Percentiles rank a stretch among this genome's conserved stretches.
phyloP scores from a whole-genome alignment of 2,797 vertebrate species.

The Meriones psammophilus region DNA sequence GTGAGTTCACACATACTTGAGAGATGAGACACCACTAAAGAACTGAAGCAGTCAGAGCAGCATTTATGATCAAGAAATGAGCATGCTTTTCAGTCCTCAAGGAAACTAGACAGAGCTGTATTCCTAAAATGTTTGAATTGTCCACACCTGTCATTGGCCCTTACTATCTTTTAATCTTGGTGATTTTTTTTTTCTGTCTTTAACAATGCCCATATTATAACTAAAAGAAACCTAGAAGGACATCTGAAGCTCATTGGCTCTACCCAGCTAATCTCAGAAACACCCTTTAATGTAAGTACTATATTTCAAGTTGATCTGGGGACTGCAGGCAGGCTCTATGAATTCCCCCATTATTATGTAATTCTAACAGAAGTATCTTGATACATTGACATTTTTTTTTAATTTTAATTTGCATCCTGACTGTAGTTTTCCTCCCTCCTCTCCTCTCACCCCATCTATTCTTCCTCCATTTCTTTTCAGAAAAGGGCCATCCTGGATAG shows the following conservation, averaged over 20 bases:
- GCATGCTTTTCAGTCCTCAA: neutral
- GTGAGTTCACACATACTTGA: constrained; percentile 49
- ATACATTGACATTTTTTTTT: neutral
- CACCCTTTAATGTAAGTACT: neutral
- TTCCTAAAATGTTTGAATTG: neutral
- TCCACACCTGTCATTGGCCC: neutral
- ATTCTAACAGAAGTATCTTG: neutral
- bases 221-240: neutral
- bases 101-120: neutral
- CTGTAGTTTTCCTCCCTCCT: neutral
- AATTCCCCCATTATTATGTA: constrained; percentile 11
- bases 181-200: neutral
- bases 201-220: constrained; percentile 3
- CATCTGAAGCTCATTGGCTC: neutral
- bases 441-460: neutral
- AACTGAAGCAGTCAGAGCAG: neutral
- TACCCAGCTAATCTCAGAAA: neutral
- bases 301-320: constrained; percentile 31
- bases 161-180: constrained; percentile 9
- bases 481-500: neutral
- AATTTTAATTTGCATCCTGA: neutral
- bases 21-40: constrained; percentile 31
- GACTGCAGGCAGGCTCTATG: neutral
- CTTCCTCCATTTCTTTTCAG: neutral
- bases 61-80: neutral